Evolutionary conservation across 2,797 vertebrate genomes (phyloP), one percentile per base, ranked within the genome.

Genomic region (Yasuhikotakia modesta): DNA sequence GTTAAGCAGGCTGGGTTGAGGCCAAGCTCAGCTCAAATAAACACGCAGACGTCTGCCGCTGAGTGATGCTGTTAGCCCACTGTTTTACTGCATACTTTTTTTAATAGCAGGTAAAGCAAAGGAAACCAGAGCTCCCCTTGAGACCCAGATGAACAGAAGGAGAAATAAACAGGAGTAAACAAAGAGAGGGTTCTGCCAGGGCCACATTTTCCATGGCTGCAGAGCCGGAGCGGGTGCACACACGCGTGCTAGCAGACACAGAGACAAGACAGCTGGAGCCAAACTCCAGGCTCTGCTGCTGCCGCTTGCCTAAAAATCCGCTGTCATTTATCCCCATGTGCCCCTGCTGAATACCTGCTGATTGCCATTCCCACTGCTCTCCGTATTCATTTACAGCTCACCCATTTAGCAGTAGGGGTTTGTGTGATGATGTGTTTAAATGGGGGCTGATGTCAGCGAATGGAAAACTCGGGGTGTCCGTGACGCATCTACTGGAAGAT

Each of bases 41-140:
- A 92, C 89, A 93, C 90, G 91, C 89, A 87, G 12, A 61, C 78
- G 70, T 73, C 27, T n/a, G 16, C 88, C 2, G 91, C 84, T 89
- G 90, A 91, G 60, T 85, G 92, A 93, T 71, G 79, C 79, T 76
- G 77, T 89, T 87, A 85, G 87, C 88, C 83, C 83, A 86, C 35
- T 83, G 7, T 75, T 86, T 86, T 81, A 73, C 81, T 83, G 68
- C 74, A 75, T 21, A 70, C 71, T 85, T 84, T 75, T 27, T 79
- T 76, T 79, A 60, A 84, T 83, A 73, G 82, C 83, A 87, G 88
- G 86, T 87, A 83, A 85, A 81, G 78, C 75, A 85, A 83, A 57
- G 55, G 80, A 79, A 84, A 84, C 80, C 70, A 55, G 79, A 79
- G 58, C 70, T 75, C 50, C 67, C 81, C 32, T 32, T 35, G 84